Conservation (phyloP, 1,140 invertebrate species). For the Goniozus legneri region DNA sequence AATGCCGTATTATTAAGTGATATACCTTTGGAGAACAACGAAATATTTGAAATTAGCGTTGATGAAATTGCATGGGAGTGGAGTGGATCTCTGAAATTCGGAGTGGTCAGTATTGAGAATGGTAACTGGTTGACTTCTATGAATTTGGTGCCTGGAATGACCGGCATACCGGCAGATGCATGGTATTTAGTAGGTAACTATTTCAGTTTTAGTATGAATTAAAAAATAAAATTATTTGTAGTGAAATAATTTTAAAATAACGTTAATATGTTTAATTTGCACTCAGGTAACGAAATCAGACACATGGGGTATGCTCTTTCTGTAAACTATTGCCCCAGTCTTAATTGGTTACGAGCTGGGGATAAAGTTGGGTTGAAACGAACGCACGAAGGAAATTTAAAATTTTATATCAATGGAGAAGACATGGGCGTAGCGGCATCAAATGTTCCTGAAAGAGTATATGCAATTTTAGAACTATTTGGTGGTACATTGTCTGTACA, state of each 20-base stretch:
- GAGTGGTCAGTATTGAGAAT: conserved; percentile 55
- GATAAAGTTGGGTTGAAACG: conserved; percentile 68
- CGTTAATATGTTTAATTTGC: too few relatives aligned
- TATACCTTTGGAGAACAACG: conserved; percentile 67
- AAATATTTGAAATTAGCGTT: conserved; percentile 70
- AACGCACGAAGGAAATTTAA: conserved; percentile 59
- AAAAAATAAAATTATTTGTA: conserved; percentile 5
- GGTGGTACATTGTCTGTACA: conserved; percentile 65
- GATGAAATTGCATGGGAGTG: conserved; percentile 63
- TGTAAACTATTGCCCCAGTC: conserved; percentile 67
- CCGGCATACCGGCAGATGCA: conserved; percentile 58
- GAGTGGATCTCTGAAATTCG: conserved; percentile 74
- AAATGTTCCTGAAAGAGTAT: conserved; percentile 75
- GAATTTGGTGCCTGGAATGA: conserved; percentile 62
- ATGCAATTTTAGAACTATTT: conserved; percentile 71
- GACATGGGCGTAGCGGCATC: conserved; percentile 78
- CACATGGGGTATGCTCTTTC: conserved; percentile 59
- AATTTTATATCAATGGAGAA: conserved; percentile 73
- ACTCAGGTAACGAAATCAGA: conserved; percentile 63
- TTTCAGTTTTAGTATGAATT: conserved; percentile 2
- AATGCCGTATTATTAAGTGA: conserved; percentile 74
- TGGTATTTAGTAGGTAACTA: conserved; percentile 64
- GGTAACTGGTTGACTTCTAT: conserved; percentile 61
- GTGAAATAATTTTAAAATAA: conserved; percentile 1
- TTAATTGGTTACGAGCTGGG: conserved; percentile 75